Conservation (phyloP, 1,140 invertebrate species). For the Eumeta japonica region DNA sequence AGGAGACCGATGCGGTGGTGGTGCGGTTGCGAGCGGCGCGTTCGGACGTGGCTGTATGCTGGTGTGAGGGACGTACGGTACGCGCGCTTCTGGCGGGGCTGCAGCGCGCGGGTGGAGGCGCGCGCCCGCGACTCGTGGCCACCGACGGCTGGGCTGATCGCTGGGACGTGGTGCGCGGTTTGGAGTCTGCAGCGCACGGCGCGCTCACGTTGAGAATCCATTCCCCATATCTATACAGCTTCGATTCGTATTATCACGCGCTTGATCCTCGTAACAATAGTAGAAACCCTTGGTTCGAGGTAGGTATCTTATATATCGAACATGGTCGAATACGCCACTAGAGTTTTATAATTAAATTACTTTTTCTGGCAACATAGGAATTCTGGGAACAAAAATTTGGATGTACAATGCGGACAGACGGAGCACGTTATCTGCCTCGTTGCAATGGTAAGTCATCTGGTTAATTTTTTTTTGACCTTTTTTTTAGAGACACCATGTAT, state of each 20-base stretch:
- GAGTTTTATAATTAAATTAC: too few species aligned
- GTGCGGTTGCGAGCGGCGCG: constrained; percentile 58
- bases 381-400: constrained; percentile 23
- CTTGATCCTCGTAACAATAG: constrained; percentile 65
- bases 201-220: constrained; percentile 74
- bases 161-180: constrained; percentile 67
- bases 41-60: constrained; percentile 77
- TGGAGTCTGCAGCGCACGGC: constrained; percentile 68
- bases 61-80: constrained; percentile 79
- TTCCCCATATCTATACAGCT: constrained; percentile 67
- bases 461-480: too few species aligned
- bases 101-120: constrained; percentile 61
- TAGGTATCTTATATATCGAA: background rate
- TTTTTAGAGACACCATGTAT: too few species aligned
- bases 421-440: background rate
- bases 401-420: constrained; percentile 8
- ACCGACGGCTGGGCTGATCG: constrained; percentile 76
- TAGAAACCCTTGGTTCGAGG: constrained; percentile 76
- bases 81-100: constrained; percentile 68
- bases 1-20: constrained; percentile 63
- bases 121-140: constrained; percentile 62
- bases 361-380: constrained; percentile 9
- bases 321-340: background rate
- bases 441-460: constrained; percentile 9
- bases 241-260: constrained; percentile 70